phyloP scores from a whole-genome alignment of 1,140 invertebrate species.

The Catajapyx aquilonaris region DNA sequence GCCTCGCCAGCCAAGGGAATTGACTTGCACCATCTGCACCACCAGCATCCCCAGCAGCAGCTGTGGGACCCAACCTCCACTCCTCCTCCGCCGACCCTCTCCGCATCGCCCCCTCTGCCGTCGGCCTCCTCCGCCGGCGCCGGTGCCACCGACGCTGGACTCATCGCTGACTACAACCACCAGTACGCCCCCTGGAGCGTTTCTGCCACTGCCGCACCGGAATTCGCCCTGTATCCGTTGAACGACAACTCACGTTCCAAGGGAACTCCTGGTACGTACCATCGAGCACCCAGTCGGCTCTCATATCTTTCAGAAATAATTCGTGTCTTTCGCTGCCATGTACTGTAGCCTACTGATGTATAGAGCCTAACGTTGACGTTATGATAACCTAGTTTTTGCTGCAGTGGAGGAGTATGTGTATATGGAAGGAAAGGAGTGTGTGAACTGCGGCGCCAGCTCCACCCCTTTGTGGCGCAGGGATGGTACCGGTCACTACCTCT shows the following conservation, averaged over 20 bases:
- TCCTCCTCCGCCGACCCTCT: slow-evolving; percentile 10
- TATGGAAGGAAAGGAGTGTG: slow-evolving; percentile 55
- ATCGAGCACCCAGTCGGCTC: slow-evolving; percentile 12
- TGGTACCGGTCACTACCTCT: slow-evolving; percentile 70
- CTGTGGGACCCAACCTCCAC: slow-evolving; percentile 19
- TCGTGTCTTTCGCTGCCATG: slow-evolving; percentile 16
- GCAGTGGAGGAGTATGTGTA: slow-evolving; percentile 17
- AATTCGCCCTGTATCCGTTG: slow-evolving; percentile 22
- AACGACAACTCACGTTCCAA: slow-evolving; percentile 18
- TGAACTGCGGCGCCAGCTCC: slow-evolving; percentile 65
- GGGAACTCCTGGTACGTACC: not conserved
- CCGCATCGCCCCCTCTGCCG: slow-evolving; percentile 24
- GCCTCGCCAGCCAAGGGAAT: slow-evolving; percentile 12
- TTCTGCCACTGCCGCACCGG: slow-evolving; percentile 25
- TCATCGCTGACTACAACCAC: not conserved
- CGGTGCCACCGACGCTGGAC: not conserved
- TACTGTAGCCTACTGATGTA: slow-evolving; percentile 12
- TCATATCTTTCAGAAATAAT: slow-evolving; percentile 17
- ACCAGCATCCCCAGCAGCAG: slow-evolving; percentile 20
- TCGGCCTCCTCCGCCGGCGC: slow-evolving; percentile 20
- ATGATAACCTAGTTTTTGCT: slow-evolving; percentile 13
- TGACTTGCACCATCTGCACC: slow-evolving; percentile 12
- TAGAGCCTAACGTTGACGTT: slow-evolving; percentile 15
- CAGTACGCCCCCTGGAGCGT: slow-evolving; percentile 26
- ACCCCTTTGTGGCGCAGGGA: slow-evolving; percentile 76